Percentiles rank a stretch among this genome's conserved stretches.
Conservation (phyloP, 2,113 vertebrate genomes). For the Equus quagga region DNA sequence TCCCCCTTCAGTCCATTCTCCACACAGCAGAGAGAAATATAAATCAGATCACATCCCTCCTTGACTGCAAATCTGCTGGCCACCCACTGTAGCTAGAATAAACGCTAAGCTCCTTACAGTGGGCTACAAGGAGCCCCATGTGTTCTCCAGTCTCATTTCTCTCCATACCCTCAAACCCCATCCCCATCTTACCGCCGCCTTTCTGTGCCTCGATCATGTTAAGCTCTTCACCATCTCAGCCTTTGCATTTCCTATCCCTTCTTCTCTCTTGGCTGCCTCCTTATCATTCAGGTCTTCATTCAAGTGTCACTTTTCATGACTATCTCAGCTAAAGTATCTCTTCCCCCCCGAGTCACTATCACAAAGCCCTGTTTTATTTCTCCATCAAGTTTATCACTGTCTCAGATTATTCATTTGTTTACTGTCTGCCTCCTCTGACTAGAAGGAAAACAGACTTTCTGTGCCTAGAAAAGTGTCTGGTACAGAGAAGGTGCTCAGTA, state of each 20-base stretch:
- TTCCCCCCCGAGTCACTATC: background rate
- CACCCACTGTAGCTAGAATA: background rate
- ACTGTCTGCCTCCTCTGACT: background rate
- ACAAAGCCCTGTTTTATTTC: background rate
- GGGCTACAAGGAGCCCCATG: background rate
- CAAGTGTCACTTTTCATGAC: background rate
- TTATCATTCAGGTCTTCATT: background rate
- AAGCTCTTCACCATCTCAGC: background rate
- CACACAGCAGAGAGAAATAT: background rate
- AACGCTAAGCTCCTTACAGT: background rate
- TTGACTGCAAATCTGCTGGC: background rate
- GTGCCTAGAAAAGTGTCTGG: background rate
- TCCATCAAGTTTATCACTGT: background rate
- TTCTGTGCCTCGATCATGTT: background rate
- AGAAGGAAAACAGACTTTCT: background rate
- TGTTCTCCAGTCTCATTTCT: background rate
- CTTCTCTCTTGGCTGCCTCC: background rate
- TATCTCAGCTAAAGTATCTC: background rate
- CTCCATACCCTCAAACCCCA: background rate
- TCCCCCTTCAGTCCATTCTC: background rate
- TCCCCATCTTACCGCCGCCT: background rate
- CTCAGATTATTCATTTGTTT: background rate
- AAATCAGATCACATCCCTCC: background rate
- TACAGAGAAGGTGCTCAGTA: background rate
- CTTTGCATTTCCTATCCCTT: background rate